Conservation (phyloP, 1,140 invertebrate genomes). For the Drosophila simulans region DNA sequence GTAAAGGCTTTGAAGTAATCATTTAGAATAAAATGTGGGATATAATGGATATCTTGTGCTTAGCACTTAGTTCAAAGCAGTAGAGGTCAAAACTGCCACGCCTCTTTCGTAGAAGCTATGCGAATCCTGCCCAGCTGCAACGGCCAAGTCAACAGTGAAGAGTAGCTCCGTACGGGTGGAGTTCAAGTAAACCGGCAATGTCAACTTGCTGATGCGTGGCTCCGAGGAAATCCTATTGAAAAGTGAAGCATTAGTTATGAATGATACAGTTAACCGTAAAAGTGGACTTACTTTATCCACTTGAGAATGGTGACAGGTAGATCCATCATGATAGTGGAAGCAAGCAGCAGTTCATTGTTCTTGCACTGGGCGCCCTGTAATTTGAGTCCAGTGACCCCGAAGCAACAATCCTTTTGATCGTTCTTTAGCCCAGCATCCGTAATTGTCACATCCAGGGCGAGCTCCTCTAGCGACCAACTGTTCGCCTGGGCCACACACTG, state of each 20-base stretch:
- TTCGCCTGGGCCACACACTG: constrained; percentile 98
- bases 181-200: constrained; percentile 98
- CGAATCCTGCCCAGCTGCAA: constrained; percentile 93
- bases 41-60: not conserved
- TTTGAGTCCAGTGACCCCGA: constrained; percentile 94
- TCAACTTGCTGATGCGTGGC: constrained; percentile 88
- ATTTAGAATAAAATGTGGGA: constrained; percentile 3
- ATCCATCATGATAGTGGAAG: constrained; percentile 97
- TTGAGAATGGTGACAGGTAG: constrained; percentile 94
- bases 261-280: not conserved
- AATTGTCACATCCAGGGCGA: constrained; percentile 92
- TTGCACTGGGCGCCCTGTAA: constrained; percentile 97
- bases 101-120: constrained; percentile 98
- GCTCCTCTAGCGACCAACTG: constrained; percentile 97
- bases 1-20: not conserved
- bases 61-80: constrained; percentile 91
- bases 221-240: constrained; percentile 85
- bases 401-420: constrained; percentile 90
- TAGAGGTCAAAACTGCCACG: constrained; percentile 96
- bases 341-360: constrained; percentile 95
- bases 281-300: constrained; percentile 90
- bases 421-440: constrained; percentile 86
- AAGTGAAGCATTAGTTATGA: constrained; percentile 12
- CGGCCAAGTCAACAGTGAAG: constrained; percentile 97
- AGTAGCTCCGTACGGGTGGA: constrained; percentile 96